These are phyloP conservation scores for Bujurquina vittata DNA, from an alignment of 2,113 vertebrate genomes.

Conservation along the genomic window DNA sequence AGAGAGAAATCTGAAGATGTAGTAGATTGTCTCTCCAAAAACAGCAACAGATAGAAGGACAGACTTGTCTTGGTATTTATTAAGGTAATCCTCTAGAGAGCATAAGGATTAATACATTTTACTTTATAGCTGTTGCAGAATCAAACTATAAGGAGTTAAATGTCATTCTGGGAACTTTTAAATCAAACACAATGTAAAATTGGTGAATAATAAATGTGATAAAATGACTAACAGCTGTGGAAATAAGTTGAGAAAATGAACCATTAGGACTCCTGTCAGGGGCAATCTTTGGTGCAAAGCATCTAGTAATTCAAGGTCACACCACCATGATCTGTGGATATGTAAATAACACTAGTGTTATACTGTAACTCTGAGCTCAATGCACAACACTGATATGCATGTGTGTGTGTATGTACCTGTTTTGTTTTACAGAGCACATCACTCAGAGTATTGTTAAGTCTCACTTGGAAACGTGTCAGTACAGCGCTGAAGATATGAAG, in stretches of 20 bases:
- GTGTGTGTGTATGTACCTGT: background rate
- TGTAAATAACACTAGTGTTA: conserved; percentile 1
- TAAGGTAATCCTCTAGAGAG: background rate
- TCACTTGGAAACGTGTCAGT: conserved; percentile 91
- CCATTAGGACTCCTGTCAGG: background rate
- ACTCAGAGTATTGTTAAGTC: conserved; percentile 87
- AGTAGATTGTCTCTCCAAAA: background rate
- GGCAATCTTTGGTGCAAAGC: conserved; percentile 7
- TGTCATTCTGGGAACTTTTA: conserved; percentile 5
- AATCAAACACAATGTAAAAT: conserved; percentile 21
- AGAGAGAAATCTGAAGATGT: background rate
- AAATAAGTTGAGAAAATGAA: conserved; percentile 9
- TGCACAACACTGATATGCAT: background rate
- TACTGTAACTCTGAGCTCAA: background rate
- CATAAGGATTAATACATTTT: background rate
- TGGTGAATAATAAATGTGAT: background rate
- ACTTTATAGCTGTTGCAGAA: conserved; percentile 25
- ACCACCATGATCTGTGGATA: background rate
- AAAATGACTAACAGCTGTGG: background rate
- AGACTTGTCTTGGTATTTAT: background rate
- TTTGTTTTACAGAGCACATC: conserved; percentile 78
- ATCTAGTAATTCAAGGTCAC: conserved; percentile 4
- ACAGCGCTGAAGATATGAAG: conserved; percentile 89
- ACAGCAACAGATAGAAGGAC: background rate
- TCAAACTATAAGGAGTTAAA: conserved; percentile 4